These are phyloP conservation scores for Orthochromis indermauri DNA, from an alignment of 2,113 vertebrate genomes.

Conservation along the genomic window DNA sequence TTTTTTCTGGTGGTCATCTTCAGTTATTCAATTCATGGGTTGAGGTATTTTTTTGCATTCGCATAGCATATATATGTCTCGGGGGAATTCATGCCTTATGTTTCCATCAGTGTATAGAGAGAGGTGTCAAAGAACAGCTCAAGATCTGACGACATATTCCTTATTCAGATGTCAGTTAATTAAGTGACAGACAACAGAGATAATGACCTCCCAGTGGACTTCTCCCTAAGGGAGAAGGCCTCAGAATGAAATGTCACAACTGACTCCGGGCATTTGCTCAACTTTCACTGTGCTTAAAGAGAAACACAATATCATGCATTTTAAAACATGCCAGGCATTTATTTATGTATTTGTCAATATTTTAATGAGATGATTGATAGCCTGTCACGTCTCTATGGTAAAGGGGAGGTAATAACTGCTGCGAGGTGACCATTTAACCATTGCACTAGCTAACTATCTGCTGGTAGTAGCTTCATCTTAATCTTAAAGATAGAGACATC, in stretches of 20 bases:
- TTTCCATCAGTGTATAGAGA: neutral
- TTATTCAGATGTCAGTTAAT: conserved; percentile 26
- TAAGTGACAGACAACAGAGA: conserved; percentile 38
- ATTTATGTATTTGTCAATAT: neutral
- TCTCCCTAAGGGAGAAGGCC: conserved; percentile 10
- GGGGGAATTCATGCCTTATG: neutral
- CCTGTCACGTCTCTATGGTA: neutral
- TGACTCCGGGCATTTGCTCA: neutral
- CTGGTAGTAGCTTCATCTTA: neutral
- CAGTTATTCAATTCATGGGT: neutral
- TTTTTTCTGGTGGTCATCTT: neutral
- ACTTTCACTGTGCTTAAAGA: neutral
- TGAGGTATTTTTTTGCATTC: neutral
- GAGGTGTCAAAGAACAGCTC: neutral
- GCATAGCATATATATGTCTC: neutral
- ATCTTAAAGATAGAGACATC: neutral
- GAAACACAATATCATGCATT: neutral
- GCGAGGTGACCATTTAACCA: neutral
- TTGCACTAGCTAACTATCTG: neutral
- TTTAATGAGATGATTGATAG: neutral
- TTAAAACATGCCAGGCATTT: neutral
- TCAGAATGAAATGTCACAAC: conserved; percentile 2
- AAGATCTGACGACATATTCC: conserved; percentile 5
- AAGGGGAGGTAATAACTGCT: neutral
- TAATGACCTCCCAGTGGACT: conserved; percentile 61